A percentile compares a stretch with the other conserved stretches of the same genome.
Evolutionary conservation across 1,140 invertebrate species (phyloP).

Genomic region (Aphelenchoides besseyi): DNA sequence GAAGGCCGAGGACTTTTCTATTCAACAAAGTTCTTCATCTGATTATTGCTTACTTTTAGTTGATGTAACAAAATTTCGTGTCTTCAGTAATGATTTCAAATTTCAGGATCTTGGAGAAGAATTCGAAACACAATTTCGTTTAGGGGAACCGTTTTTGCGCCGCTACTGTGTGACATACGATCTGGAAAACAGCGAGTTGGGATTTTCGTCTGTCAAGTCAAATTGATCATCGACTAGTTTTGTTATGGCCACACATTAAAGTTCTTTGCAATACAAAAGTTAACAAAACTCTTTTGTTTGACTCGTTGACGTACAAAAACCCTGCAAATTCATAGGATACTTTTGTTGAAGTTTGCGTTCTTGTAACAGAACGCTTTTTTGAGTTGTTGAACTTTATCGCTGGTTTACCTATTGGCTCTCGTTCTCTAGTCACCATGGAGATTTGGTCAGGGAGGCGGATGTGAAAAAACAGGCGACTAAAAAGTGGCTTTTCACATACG

Average conservation of each 20-base stretch:
- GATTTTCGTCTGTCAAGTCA: constrained; percentile 4
- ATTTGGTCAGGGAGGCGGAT: not conserved
- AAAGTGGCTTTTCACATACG: not conserved
- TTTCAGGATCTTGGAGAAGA: not conserved
- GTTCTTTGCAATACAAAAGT: not conserved
- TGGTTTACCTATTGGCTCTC: not conserved
- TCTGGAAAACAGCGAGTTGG: not conserved
- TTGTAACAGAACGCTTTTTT: not conserved
- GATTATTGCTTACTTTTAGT: not conserved
- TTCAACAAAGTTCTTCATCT: not conserved
- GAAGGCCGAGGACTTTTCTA: not conserved
- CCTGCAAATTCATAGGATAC: too few species aligned
- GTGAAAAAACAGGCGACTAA: constrained; percentile 1
- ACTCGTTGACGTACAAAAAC: not conserved
- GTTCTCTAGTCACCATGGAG: not conserved
- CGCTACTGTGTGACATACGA: constrained; percentile 4
- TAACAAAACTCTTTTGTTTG: not conserved
- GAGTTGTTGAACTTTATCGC: not conserved
- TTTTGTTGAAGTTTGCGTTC: not conserved
- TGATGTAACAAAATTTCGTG: not conserved
- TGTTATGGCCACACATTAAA: not conserved
- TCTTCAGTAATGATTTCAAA: not conserved
- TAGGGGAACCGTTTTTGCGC: not conserved
- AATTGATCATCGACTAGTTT: not conserved
- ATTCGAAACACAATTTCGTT: not conserved